These are phyloP conservation scores for Gymnodraco acuticeps DNA, from an alignment of 2,797 vertebrate genomes.

Conservation along the genomic window DNA sequence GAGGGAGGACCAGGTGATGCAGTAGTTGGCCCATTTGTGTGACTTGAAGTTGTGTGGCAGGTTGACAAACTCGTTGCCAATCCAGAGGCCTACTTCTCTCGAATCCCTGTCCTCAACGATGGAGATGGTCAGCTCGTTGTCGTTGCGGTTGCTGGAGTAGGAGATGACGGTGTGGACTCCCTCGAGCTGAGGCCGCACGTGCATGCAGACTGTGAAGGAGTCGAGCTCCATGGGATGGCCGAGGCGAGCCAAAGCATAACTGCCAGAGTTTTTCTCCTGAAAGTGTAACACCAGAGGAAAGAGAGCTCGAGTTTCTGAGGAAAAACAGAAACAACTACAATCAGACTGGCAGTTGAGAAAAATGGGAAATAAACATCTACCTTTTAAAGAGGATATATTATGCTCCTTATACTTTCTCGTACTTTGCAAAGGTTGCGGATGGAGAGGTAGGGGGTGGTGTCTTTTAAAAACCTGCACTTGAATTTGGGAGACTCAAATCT, in stretches of 20 bases:
- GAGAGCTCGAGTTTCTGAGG: slow-evolving; percentile 65
- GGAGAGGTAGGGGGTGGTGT: no score
- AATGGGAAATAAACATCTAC: neutral
- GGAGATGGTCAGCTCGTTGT: slow-evolving; percentile 85
- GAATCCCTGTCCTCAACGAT: slow-evolving; percentile 62
- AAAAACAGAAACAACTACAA: neutral
- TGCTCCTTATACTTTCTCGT: no score
- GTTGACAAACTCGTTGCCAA: slow-evolving; percentile 85
- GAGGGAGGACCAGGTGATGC: slow-evolving; percentile 85
- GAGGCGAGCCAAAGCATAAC: slow-evolving; percentile 80
- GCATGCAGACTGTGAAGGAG: slow-evolving; percentile 87
- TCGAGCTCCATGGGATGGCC: slow-evolving; percentile 73
- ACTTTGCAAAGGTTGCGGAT: no score
- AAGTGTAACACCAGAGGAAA: slow-evolving; percentile 89
- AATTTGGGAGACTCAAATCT: no score
- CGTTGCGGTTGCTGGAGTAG: slow-evolving; percentile 80
- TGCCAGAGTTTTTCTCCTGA: slow-evolving; percentile 72
- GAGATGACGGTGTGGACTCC: slow-evolving; percentile 84
- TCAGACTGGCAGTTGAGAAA: slow-evolving; percentile 16
- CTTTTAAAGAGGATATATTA: neutral
- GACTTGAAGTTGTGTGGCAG: slow-evolving; percentile 78
- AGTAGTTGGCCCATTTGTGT: slow-evolving; percentile 86
- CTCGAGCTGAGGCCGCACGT: slow-evolving; percentile 61
- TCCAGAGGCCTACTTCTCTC: slow-evolving; percentile 83
- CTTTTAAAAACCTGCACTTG: no score